A percentile compares a stretch with the other conserved stretches of the same genome.
Conservation (phyloP, 2,113 vertebrate species). For the Chinchilla lanigera region DNA sequence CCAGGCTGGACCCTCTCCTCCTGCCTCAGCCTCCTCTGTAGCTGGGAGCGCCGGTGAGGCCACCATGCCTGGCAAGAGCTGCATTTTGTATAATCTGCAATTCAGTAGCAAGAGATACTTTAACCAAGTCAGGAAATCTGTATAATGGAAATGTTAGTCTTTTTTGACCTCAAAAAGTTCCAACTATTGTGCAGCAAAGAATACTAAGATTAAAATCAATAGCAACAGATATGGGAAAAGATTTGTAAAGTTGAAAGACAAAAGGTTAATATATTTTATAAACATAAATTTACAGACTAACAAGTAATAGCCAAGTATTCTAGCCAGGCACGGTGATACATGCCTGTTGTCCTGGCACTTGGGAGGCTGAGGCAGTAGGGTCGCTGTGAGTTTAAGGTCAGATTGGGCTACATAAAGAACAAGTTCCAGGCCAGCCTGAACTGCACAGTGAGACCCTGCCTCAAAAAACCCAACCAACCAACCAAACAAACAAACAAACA, state of each 20-base stretch:
- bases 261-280: neutral
- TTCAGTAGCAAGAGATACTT: too few relatives aligned
- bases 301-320: neutral
- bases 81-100: neutral
- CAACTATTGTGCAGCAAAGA: neutral
- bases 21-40: neutral
- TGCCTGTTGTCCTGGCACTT: neutral
- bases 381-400: neutral
- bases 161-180: neutral
- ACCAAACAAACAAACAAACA: too few relatives aligned
- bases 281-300: neutral
- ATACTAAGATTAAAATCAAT: neutral
- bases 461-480: too few relatives aligned
- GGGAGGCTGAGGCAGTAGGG: neutral
- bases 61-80: neutral
- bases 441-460: too few relatives aligned
- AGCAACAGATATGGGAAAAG: neutral
- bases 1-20: neutral
- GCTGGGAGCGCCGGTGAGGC: neutral
- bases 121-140: neutral
- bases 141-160: neutral
- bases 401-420: too few relatives aligned
- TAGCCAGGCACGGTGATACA: neutral
- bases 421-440: too few relatives aligned
- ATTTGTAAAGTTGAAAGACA: neutral